Conservation (phyloP, 2,113 vertebrate genomes). For the Oreotrochilus melanogaster region DNA sequence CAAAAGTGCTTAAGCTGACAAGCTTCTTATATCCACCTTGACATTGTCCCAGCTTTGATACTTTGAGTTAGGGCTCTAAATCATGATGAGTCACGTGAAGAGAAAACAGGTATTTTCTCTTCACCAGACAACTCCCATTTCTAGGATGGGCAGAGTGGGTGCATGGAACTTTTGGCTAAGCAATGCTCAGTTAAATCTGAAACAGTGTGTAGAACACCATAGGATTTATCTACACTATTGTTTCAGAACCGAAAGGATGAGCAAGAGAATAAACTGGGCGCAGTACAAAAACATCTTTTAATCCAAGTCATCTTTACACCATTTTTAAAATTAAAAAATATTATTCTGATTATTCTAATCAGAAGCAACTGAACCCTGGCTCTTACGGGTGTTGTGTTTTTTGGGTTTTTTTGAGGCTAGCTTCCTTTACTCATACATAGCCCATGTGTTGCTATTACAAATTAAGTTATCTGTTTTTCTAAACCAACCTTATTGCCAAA, state of each 20-base stretch:
- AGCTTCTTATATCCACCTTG: neutral
- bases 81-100: neutral
- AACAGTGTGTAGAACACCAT: neutral
- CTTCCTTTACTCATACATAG: neutral
- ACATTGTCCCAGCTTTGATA: neutral
- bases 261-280: neutral
- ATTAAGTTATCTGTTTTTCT: accelerated
- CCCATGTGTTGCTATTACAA: accelerated
- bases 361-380: neutral
- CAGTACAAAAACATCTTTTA: neutral
- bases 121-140: neutral
- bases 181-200: neutral
- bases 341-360: neutral
- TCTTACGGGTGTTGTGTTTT: neutral
- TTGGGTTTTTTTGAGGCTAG: neutral
- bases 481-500: neutral
- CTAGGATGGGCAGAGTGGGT: neutral
- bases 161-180: neutral
- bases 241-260: neutral
- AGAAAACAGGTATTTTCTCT: neutral
- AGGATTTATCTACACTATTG: neutral
- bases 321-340: neutral
- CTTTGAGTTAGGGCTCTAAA: neutral
- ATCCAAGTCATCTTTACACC: neutral
- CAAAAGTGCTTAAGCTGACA: neutral